Evolutionary conservation across 2,797 vertebrate species (phyloP).

Genomic region (Gallirallus australis): DNA sequence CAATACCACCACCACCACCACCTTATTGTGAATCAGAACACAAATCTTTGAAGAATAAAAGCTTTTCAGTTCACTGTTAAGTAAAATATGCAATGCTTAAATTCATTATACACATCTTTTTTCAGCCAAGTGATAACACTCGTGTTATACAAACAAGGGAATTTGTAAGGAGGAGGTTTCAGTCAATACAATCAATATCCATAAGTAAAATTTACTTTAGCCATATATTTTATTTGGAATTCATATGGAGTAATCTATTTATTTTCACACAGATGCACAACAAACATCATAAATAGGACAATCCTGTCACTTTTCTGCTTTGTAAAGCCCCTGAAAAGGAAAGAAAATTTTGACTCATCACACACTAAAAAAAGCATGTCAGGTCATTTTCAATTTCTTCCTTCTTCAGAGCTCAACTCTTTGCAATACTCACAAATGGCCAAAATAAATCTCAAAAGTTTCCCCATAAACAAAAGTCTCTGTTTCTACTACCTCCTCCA

Average conservation of each 20-base stretch:
- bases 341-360: background rate
- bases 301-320: background rate
- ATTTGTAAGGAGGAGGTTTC: constrained; percentile 71
- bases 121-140: constrained; percentile 56
- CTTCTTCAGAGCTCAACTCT: background rate
- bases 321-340: background rate
- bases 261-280: constrained; percentile 33
- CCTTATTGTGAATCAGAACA: background rate
- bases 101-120: constrained; percentile 8
- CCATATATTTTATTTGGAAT: constrained; percentile 75
- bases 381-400: background rate
- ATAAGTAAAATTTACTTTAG: constrained; percentile 79
- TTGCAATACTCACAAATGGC: background rate
- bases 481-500: constrained; percentile 19
- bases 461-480: constrained; percentile 44
- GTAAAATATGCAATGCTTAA: constrained; percentile 5
- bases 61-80: constrained; percentile 31
- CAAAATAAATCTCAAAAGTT: constrained; percentile 65
- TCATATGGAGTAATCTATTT: constrained; percentile 77
- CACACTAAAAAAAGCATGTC: background rate
- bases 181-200: constrained; percentile 77
- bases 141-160: constrained; percentile 71
- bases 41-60: constrained; percentile 3
- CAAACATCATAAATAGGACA: constrained; percentile 4
- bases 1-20: background rate